Percentiles rank a stretch among this genome's conserved stretches.
Evolutionary conservation across 1,140 invertebrate genomes (phyloP).

Genomic region (Rhagoletis zephyria): DNA sequence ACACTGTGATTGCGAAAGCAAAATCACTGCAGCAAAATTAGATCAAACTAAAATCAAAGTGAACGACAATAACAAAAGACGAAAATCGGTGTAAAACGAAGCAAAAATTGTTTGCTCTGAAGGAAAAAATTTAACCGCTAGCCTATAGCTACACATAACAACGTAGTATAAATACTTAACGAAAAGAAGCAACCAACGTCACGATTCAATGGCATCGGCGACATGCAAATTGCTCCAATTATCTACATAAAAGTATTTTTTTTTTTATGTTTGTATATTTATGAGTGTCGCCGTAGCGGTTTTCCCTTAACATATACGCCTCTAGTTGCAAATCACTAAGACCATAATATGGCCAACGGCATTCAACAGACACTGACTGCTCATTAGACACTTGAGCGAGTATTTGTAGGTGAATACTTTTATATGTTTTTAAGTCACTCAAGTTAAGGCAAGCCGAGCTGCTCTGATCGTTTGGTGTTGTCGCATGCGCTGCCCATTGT

Average conservation of each 20-base stretch:
- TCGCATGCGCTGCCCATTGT: constrained; percentile 1
- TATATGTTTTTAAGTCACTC: constrained; percentile 17
- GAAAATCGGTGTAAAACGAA: background rate
- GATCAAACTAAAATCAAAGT: background rate
- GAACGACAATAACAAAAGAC: background rate
- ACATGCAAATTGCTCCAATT: constrained; percentile 49
- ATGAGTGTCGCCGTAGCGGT: background rate
- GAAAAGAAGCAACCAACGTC: constrained; percentile 16
- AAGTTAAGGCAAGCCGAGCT: background rate
- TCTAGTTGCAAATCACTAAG: background rate
- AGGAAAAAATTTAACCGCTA: background rate
- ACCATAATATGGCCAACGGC: background rate
- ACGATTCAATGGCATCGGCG: constrained; percentile 20
- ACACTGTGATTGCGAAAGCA: background rate
- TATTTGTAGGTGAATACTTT: constrained; percentile 1
- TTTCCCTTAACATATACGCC: background rate
- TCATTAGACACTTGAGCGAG: background rate
- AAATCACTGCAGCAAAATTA: background rate
- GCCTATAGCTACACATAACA: background rate
- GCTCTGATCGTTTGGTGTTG: background rate
- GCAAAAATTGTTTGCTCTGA: background rate
- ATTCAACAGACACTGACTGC: background rate
- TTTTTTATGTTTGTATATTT: background rate
- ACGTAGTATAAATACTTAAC: background rate
- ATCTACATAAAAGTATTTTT: background rate